phyloP scores from a whole-genome alignment of 2,113 vertebrate species.

The Oryzias celebensis region DNA sequence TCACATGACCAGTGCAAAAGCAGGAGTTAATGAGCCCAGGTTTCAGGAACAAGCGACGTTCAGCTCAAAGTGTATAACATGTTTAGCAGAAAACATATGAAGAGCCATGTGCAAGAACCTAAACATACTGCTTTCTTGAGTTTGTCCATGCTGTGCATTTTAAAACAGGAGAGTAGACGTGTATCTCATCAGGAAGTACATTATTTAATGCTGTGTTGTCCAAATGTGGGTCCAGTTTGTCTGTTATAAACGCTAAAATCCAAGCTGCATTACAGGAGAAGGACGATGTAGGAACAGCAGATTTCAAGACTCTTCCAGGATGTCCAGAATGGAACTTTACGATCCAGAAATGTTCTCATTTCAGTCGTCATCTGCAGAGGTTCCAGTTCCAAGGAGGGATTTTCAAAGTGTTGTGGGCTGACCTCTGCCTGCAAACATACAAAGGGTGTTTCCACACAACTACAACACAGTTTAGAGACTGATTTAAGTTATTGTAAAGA shows the following conservation, averaged over 20 bases:
- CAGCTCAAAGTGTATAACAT: conserved; percentile 13
- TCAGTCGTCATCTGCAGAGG: conserved; percentile 12
- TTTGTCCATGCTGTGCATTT: conserved; percentile 54
- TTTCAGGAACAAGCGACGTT: conserved; percentile 18
- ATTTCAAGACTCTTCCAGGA: conserved; percentile 26
- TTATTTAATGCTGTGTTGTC: conserved; percentile 15
- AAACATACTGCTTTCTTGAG: conserved; percentile 28
- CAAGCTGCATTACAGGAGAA: conserved; percentile 27
- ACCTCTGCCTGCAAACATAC: conserved; percentile 83
- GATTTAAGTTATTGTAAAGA: too few species aligned
- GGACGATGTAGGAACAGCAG: background rate
- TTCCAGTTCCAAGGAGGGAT: conserved; percentile 57
- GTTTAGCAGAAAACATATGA: conserved; percentile 15
- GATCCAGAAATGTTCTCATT: conserved; percentile 10
- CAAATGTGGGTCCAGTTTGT: conserved; percentile 28
- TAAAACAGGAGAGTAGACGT: conserved; percentile 37
- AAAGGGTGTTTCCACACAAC: conserved; percentile 1
- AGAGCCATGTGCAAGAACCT: conserved; percentile 39
- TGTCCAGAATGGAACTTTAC: conserved; percentile 24
- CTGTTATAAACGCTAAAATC: conserved; percentile 3
- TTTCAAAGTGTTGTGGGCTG: conserved; percentile 95
- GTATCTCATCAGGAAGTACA: conserved; percentile 34
- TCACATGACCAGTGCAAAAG: conserved; percentile 46
- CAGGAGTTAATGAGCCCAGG: conserved; percentile 24
- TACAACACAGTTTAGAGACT: too few species aligned